These are phyloP conservation scores for Salvelinus alpinus DNA, from an alignment of 2,113 vertebrate genomes.

Conservation along the genomic window DNA sequence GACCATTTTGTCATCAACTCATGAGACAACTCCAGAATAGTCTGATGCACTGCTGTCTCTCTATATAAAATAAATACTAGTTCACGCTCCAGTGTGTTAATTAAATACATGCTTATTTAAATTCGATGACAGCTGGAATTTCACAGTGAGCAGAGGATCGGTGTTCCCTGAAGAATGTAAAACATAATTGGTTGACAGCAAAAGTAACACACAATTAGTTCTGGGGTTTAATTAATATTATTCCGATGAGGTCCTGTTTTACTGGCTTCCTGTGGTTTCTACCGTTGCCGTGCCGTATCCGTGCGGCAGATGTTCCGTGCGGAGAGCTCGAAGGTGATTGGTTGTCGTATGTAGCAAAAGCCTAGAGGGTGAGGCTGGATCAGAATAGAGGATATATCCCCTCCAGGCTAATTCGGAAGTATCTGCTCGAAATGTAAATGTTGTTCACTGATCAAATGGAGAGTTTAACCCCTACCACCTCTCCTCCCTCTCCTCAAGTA, in stretches of 20 bases:
- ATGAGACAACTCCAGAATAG: not conserved
- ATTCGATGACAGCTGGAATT: conserved; percentile 75
- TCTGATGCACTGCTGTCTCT: conserved; percentile 37
- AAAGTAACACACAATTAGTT: conserved; percentile 75
- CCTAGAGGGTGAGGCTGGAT: conserved; percentile 17
- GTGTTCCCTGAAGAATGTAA: conserved; percentile 65
- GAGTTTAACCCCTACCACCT: not conserved
- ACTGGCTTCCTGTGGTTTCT: conserved; percentile 41
- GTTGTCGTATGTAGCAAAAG: conserved; percentile 34
- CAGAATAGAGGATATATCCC: conserved; percentile 1
- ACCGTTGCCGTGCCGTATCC: conserved; percentile 19
- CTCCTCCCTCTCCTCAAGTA: not conserved
- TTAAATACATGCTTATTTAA: conserved; percentile 78
- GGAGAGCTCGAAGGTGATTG: conserved; percentile 37
- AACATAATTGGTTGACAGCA: conserved; percentile 73
- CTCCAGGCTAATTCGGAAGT: conserved; percentile 11
- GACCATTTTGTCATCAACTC: not conserved
- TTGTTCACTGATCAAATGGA: conserved; percentile 25
- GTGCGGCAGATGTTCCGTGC: conserved; percentile 45
- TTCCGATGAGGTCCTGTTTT: conserved; percentile 57
- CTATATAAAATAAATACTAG: conserved; percentile 68
- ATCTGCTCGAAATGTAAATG: conserved; percentile 27
- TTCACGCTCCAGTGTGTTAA: conserved; percentile 73
- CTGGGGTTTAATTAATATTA: conserved; percentile 74
- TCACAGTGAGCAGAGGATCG: conserved; percentile 62